A percentile compares a stretch with the other conserved stretches of the same genome.
phyloP scores from a whole-genome alignment of 2,113 vertebrate genomes.

The Pygoscelis antarcticus region DNA sequence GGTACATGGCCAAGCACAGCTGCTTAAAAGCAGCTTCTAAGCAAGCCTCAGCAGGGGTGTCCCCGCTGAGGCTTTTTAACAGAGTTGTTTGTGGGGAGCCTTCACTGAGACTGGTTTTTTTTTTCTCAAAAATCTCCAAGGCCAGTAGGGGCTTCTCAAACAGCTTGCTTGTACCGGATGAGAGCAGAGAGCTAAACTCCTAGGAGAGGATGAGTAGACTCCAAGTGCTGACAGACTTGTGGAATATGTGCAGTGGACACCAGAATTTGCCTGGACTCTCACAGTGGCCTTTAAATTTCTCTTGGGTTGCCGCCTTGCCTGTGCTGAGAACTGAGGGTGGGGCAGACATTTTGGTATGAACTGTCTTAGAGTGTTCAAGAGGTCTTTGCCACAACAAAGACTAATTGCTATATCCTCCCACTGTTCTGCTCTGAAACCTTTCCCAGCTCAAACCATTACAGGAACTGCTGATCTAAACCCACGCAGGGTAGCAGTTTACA shows the following conservation, averaged over 20 bases:
- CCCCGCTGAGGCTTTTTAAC: neutral
- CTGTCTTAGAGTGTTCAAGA: neutral
- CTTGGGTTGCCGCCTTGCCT: neutral
- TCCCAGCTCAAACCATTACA: neutral
- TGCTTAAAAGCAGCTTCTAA: neutral
- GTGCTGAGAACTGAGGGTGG: neutral
- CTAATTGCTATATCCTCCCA: neutral
- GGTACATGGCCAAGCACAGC: neutral
- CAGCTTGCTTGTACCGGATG: neutral
- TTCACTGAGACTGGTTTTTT: neutral
- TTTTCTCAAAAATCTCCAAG: neutral
- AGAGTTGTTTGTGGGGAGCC: neutral
- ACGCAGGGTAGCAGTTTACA: neutral
- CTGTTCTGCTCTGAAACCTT: neutral
- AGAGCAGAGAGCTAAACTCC: neutral
- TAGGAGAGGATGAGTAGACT: neutral
- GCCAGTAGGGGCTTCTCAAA: neutral
- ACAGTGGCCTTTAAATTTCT: neutral
- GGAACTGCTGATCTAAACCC: neutral
- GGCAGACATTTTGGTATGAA: neutral
- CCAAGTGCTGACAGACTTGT: neutral
- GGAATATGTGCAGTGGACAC: neutral
- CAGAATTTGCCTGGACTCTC: neutral
- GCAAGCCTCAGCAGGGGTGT: neutral
- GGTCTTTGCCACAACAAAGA: neutral